Conservation (phyloP, 2,888 invertebrate species). For the Lithophane ornitopus region DNA sequence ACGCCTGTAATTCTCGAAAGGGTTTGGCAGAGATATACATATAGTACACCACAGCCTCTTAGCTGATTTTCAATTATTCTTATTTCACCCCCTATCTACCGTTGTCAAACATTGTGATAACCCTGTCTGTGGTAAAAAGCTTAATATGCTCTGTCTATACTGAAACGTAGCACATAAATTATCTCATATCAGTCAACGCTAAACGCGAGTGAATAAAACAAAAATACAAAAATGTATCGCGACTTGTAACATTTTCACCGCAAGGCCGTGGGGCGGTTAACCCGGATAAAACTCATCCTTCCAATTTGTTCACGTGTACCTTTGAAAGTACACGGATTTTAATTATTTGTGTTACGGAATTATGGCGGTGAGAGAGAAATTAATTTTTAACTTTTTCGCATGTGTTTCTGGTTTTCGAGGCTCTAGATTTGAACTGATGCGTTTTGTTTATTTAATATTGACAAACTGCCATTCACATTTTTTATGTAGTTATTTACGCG, state of each 20-base stretch:
- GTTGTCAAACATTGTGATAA: neutral
- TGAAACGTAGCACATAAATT: neutral
- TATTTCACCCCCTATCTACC: neutral
- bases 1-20: too few species aligned
- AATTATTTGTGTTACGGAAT: conserved; percentile 46
- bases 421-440: neutral
- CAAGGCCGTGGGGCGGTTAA: conserved; percentile 17
- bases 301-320: conserved; percentile 51
- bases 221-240: conserved; percentile 39
- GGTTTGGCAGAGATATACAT: too few species aligned
- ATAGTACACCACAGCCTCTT: neutral
- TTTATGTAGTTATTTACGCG: neutral
- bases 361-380: neutral
- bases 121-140: neutral
- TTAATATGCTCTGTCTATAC: too few species aligned
- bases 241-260: conserved; percentile 24
- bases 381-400: conserved; percentile 1
- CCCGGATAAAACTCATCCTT: conserved; percentile 29
- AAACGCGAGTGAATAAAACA: conserved; percentile 16
- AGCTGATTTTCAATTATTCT: neutral
- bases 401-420: neutral
- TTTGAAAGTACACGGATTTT: conserved; percentile 52
- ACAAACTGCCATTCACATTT: neutral
- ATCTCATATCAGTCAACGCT: neutral
- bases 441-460: neutral